Evolutionary conservation across 2,113 vertebrate species (phyloP).

Genomic region (Erpornis zantholeuca): DNA sequence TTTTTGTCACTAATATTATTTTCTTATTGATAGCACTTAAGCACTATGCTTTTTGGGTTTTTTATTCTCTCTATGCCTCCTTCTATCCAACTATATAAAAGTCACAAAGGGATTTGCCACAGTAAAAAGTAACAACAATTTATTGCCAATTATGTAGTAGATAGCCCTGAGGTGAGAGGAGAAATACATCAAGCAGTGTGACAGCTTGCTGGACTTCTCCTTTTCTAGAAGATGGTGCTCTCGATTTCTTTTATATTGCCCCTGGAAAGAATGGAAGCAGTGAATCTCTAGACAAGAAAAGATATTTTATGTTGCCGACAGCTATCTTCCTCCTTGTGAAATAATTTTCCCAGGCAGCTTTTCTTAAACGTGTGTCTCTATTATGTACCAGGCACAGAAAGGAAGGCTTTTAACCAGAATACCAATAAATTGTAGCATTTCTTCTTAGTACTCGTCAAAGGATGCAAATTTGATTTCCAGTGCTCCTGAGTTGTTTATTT

Average conservation of each 20-base stretch:
- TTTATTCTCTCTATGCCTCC: background rate
- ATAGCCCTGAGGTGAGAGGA: background rate
- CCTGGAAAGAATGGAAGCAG: background rate
- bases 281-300: background rate
- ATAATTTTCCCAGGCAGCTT: background rate
- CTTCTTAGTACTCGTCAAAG: background rate
- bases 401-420: background rate
- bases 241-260: background rate
- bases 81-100: background rate
- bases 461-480: background rate
- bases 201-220: background rate
- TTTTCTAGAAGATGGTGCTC: background rate
- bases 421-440: background rate
- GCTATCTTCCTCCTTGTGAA: background rate
- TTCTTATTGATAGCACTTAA: background rate
- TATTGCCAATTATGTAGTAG: slow-evolving; percentile 21
- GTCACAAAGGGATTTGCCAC: background rate
- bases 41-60: background rate
- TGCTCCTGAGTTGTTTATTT: background rate
- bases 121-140: slow-evolving; percentile 13
- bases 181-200: background rate
- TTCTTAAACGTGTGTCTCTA: background rate
- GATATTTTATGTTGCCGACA: background rate
- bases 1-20: background rate
- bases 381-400: background rate